Evolutionary conservation across 2,797 vertebrate species (phyloP).

Genomic region (Ispidina picta): DNA sequence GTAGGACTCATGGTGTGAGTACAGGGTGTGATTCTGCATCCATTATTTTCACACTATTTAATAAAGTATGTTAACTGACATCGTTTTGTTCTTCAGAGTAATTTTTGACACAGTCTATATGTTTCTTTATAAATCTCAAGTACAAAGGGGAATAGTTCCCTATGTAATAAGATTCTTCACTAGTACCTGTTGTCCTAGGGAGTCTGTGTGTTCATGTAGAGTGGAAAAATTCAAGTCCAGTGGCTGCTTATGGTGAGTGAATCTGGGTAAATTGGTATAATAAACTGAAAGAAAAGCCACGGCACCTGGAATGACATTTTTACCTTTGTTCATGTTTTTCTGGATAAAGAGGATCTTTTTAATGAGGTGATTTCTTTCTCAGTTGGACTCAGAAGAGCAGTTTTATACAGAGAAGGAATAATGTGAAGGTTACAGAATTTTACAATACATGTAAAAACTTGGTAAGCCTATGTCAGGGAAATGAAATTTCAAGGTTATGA

Average conservation of each 20-base stretch:
- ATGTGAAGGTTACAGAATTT: background rate
- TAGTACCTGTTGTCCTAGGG: background rate
- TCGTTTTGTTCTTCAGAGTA: background rate
- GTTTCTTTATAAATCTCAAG: background rate
- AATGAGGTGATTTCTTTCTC: background rate
- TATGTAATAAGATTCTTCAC: background rate
- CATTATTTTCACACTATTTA: background rate
- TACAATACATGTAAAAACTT: background rate
- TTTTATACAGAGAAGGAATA: background rate
- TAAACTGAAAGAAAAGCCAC: background rate
- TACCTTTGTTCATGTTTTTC: constrained; percentile 7
- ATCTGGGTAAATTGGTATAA: background rate
- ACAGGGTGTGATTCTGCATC: background rate
- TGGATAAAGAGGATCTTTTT: background rate
- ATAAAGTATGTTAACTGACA: background rate
- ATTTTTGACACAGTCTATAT: background rate
- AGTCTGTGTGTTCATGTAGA: background rate
- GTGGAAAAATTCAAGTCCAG: background rate
- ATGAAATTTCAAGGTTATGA: background rate
- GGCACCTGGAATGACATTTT: background rate
- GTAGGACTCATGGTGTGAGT: fast-evolving
- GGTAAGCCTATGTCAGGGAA: background rate
- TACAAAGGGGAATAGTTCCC: background rate
- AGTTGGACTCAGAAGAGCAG: background rate
- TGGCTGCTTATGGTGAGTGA: background rate